Base-by-base conservation (phyloP, 2,113 vertebrate species). In the Scalopus aquaticus region DNA sequence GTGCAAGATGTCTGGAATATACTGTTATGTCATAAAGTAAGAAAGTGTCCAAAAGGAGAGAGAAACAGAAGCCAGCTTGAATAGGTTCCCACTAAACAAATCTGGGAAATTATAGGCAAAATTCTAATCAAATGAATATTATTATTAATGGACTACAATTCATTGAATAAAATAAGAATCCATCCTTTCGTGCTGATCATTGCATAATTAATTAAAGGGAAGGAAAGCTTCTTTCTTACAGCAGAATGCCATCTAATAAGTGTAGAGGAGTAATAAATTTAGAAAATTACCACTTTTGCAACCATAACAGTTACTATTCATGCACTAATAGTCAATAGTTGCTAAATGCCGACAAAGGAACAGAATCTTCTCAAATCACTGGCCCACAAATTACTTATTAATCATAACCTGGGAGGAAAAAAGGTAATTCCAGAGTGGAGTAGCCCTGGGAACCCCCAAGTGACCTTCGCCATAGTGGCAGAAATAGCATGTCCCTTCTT, bases 171-270 rank as follows among this genome's bases (percentile, higher is more conserved):
- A 79, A 69, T 9, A 49, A 73, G 20, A 90, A 82, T 13, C 9
- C 22, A 78, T 49, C 49, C 65, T 1, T 56, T 90, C 8, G 69
- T 65, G 58, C 26, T 42, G 20, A 82, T 32, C 22, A 32, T 88
- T 92, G 58, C 26, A 70, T 79, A 93, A 88, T 85, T 79, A 93
- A 88, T 85, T 91, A 86, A 49, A 74, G 19, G 24, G 28, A 89
- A 84, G 39, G 11, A 73, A 67, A 80, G 12, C 37, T 16, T 64
- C 65, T 74, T 58, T 78, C 26, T 85, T 86, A 44, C 2, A 58
- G 17, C 10, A 69, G 30, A 91, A 79, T 69, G 8, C 13, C 16
- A 67, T 35, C 17, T 81, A 83, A 17, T 65, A 93, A 88, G 90
- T 69, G 32, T 74, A 89, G 35, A 88, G 32, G 37, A 78, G 83